These are phyloP conservation scores for Drosophila sordidula DNA, from an alignment of 2,888 invertebrate species.

Conservation along the genomic window DNA sequence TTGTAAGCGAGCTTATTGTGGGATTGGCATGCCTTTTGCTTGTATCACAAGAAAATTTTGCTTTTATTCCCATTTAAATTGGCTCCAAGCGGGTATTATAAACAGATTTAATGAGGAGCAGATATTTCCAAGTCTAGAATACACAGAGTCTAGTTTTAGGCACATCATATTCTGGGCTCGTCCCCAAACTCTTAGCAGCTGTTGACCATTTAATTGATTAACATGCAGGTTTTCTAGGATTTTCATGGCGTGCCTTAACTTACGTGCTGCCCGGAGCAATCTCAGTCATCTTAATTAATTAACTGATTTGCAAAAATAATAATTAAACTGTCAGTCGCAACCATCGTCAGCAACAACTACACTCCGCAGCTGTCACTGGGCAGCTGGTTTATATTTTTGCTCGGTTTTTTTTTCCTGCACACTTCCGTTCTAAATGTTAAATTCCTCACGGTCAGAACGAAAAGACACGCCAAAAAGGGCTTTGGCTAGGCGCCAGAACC, in stretches of 20 bases:
- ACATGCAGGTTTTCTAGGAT: not conserved
- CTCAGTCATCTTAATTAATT: slow-evolving; percentile 66
- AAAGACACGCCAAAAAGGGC: slow-evolving; percentile 48
- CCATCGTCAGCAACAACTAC: slow-evolving; percentile 28
- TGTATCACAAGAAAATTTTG: slow-evolving; percentile 3
- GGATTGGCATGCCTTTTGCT: slow-evolving; percentile 14
- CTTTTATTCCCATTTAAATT: not conserved
- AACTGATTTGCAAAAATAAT: slow-evolving; percentile 71
- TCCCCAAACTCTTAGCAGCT: not conserved
- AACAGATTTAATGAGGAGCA: not conserved
- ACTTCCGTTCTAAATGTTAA: slow-evolving; percentile 63
- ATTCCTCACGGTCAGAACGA: slow-evolving; percentile 55
- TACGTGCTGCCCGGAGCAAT: slow-evolving; percentile 25
- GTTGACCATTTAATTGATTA: slow-evolving; percentile 6
- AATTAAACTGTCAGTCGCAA: slow-evolving; percentile 74
- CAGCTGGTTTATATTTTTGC: slow-evolving; percentile 32
- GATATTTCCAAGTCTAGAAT: not conserved
- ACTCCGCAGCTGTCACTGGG: slow-evolving; percentile 50
- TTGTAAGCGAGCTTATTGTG: slow-evolving; percentile 26
- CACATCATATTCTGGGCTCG: too few relatives aligned
- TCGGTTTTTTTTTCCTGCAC: slow-evolving; percentile 17
- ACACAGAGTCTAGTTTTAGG: too few relatives aligned
- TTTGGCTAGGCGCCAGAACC: slow-evolving; percentile 53
- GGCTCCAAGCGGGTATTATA: too few relatives aligned
- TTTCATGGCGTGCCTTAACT: slow-evolving; percentile 23